Percentiles rank a stretch among this genome's conserved stretches.
Conservation (phyloP, 2,113 vertebrate genomes). For the Oreotrochilus melanogaster region DNA sequence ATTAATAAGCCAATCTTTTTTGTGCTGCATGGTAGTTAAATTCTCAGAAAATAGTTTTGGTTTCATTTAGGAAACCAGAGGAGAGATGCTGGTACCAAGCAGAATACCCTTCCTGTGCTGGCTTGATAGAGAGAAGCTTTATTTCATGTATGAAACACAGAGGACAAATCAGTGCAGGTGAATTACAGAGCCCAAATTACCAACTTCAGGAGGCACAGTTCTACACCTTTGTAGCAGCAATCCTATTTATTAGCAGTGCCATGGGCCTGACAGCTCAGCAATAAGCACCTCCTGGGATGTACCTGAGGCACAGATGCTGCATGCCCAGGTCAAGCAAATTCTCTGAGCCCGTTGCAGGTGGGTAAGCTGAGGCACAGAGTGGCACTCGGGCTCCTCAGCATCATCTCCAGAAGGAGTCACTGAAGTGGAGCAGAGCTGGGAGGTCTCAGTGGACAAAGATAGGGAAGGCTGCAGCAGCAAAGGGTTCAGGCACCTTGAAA, state of each 20-base stretch:
- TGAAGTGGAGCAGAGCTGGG: neutral
- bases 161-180: neutral
- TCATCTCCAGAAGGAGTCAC: neutral
- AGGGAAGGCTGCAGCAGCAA: neutral
- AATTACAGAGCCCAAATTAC: neutral
- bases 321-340: neutral
- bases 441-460: neutral
- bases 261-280: neutral
- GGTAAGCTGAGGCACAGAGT: neutral
- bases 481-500: neutral
- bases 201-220: neutral
- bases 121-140: neutral
- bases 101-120: neutral
- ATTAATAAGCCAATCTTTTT: neutral
- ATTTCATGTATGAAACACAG: neutral
- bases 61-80: neutral
- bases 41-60: neutral
- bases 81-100: neutral
- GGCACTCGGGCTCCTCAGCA: neutral
- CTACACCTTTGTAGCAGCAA: neutral
- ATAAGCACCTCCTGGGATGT: neutral
- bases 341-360: neutral
- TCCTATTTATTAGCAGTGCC: neutral
- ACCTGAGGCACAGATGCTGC: neutral
- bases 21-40: neutral